Conservation (phyloP, 2,888 invertebrate species). For the Athrips mouffetella region DNA sequence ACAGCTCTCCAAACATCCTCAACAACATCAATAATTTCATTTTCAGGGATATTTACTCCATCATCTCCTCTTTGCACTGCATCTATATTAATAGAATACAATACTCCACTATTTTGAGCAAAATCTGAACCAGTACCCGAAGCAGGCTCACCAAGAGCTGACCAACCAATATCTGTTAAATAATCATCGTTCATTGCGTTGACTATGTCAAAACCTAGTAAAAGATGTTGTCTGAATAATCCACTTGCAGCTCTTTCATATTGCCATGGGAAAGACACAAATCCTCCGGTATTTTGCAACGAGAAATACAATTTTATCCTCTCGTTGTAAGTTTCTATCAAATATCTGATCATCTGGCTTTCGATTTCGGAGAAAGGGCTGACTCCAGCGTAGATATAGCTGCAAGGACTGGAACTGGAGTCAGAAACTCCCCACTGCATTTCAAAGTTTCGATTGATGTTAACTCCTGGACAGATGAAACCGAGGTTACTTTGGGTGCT, state of each 20-base stretch:
- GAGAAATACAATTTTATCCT: conserved; percentile 82
- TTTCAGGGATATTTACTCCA: conserved; percentile 49
- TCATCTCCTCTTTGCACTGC: conserved; percentile 39
- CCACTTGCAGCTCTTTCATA: conserved; percentile 71
- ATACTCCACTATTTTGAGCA: conserved; percentile 38
- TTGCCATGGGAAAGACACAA: conserved; percentile 83
- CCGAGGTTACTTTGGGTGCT: conserved; percentile 55
- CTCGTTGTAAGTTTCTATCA: conserved; percentile 67
- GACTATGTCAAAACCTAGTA: conserved; percentile 50
- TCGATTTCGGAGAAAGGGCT: conserved; percentile 83
- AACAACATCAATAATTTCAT: conserved; percentile 41
- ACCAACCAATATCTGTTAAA: conserved; percentile 44
- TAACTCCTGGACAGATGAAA: conserved; percentile 81
- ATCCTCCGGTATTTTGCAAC: conserved; percentile 86
- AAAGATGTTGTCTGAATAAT: conserved; percentile 50
- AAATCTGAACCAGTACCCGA: conserved; percentile 63
- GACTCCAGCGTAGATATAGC: conserved; percentile 80
- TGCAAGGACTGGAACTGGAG: conserved; percentile 78
- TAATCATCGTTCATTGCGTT: conserved; percentile 42
- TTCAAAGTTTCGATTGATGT: conserved; percentile 87
- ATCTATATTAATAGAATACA: conserved; percentile 55
- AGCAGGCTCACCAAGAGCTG: conserved; percentile 46
- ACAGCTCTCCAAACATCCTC: conserved; percentile 58
- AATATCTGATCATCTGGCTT: conserved; percentile 73
- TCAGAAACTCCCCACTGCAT: conserved; percentile 82